phyloP scores from a whole-genome alignment of 2,113 vertebrate genomes.

The Clinocottus analis region DNA sequence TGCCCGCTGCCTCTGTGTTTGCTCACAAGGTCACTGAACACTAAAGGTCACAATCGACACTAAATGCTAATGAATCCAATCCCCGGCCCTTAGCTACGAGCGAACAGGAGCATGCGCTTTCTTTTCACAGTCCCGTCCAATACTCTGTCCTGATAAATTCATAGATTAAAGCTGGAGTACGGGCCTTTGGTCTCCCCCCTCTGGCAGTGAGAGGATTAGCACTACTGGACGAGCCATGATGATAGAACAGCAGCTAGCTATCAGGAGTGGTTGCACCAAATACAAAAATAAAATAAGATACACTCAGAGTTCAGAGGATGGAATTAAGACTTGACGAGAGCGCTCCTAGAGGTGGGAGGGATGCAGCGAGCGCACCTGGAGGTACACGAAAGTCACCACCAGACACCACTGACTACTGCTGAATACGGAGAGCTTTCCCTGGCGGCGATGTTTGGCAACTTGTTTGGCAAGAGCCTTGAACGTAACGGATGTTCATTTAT shows the following conservation, averaged over 20 bases:
- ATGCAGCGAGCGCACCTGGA: neutral
- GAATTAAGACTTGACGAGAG: neutral
- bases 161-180: conserved; percentile 3
- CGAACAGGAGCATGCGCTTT: neutral
- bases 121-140: conserved; percentile 24
- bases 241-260: neutral
- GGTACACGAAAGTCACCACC: neutral
- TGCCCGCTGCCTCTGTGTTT: conserved; percentile 32
- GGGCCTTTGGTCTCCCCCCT: neutral
- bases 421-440: neutral
- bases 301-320: neutral
- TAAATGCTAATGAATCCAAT: conserved; percentile 52
- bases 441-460: neutral
- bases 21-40: conserved; percentile 59
- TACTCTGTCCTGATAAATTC: conserved; percentile 19
- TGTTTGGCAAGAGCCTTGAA: neutral
- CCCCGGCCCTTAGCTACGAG: conserved; percentile 12
- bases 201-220: neutral
- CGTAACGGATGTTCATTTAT: neutral
- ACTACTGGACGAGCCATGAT: neutral
- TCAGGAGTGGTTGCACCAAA: neutral
- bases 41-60: conserved; percentile 46
- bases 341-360: neutral
- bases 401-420: neutral
- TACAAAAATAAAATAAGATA: neutral